These are phyloP conservation scores for Bugulina stolonifera DNA, from an alignment of 2,888 invertebrate species.

Conservation along the genomic window DNA sequence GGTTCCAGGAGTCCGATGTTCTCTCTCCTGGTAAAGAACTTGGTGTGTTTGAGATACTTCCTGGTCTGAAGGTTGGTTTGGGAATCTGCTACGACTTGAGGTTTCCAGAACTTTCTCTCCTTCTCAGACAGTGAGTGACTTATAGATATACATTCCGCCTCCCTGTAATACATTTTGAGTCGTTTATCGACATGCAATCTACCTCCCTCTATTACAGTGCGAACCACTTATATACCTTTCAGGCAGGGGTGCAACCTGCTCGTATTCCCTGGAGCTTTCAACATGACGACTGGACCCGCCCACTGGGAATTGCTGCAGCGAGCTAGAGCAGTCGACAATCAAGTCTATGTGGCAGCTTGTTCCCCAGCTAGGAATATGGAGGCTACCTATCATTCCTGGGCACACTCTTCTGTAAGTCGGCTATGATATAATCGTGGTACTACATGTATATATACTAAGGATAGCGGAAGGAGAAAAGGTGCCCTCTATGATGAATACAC, in stretches of 20 bases:
- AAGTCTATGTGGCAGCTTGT: conserved; percentile 76
- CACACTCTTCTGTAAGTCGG: conserved; percentile 74
- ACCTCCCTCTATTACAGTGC: too few relatives aligned
- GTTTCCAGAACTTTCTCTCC: conserved; percentile 69
- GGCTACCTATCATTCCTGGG: conserved; percentile 78
- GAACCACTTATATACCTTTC: too few relatives aligned
- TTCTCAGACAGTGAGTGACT: conserved; percentile 26
- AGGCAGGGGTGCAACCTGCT: conserved; percentile 71
- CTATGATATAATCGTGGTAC: too few relatives aligned
- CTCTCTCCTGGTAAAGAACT: conserved; percentile 70
- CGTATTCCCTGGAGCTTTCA: conserved; percentile 90
- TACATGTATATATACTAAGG: background rate
- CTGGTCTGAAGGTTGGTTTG: conserved; percentile 68
- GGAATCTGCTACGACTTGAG: conserved; percentile 93
- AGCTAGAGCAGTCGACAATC: conserved; percentile 78
- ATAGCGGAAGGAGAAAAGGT: too few relatives aligned
- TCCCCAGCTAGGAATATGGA: conserved; percentile 72
- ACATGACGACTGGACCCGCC: conserved; percentile 87
- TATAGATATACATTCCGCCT: conserved; percentile 22
- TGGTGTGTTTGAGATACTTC: conserved; percentile 61
- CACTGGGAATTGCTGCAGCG: conserved; percentile 85
- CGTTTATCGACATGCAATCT: too few relatives aligned
- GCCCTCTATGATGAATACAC: too few relatives aligned
- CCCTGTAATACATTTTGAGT: background rate
- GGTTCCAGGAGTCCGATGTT: conserved; percentile 83